Conservation (phyloP, 2,888 invertebrate species). For the Sicus ferrugineus region DNA sequence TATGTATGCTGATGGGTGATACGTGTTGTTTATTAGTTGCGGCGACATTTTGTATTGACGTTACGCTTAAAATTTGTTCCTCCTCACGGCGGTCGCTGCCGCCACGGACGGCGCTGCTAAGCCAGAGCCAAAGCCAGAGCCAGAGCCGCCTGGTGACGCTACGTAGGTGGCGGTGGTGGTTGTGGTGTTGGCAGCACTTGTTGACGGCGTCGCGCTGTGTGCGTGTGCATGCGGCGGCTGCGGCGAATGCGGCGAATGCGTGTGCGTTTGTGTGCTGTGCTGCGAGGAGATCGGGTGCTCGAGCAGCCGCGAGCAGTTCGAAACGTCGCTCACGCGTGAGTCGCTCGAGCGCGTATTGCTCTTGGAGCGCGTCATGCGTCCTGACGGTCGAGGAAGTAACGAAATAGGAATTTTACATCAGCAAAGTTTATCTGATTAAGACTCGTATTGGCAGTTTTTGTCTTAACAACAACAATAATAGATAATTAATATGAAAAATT, state of each 20-base stretch:
- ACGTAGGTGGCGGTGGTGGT: slow-evolving; percentile 49
- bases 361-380: slow-evolving; percentile 63
- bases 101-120: slow-evolving; percentile 41
- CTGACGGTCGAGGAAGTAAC: slow-evolving; percentile 44
- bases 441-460: too few relatives aligned
- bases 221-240: slow-evolving; percentile 39
- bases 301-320: slow-evolving; percentile 61
- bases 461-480: too few relatives aligned
- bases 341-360: slow-evolving; percentile 64
- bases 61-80: slow-evolving; percentile 59
- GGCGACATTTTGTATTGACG: neutral
- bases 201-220: slow-evolving; percentile 36
- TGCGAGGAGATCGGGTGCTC: slow-evolving; percentile 56
- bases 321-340: slow-evolving; percentile 62
- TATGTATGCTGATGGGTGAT: too few relatives aligned
- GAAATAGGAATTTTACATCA: slow-evolving; percentile 10
- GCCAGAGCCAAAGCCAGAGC: slow-evolving; percentile 48
- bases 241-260: slow-evolving; percentile 35
- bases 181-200: slow-evolving; percentile 36
- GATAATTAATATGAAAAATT: too few relatives aligned
- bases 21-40: too few relatives aligned
- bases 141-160: slow-evolving; percentile 49
- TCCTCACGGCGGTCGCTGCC: slow-evolving; percentile 46
- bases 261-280: slow-evolving; percentile 41
- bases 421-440: neutral